Conservation (phyloP, 2,113 vertebrate species). For the Leuciscus idus region DNA sequence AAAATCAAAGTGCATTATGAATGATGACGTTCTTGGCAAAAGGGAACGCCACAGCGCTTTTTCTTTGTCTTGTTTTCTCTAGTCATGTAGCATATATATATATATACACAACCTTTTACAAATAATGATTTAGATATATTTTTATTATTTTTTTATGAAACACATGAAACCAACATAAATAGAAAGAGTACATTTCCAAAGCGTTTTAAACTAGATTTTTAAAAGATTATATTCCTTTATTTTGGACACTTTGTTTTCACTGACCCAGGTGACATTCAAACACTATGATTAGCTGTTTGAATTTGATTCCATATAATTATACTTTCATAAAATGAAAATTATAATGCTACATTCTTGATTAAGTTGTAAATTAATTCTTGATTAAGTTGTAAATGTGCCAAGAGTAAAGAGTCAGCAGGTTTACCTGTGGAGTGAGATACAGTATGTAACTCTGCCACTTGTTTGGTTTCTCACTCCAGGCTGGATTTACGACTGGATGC, state of each 20-base stretch:
- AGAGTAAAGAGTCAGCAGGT: not conserved
- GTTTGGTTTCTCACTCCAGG: constrained; percentile 67
- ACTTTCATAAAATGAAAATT: not conserved
- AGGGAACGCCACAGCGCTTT: too few relatives aligned
- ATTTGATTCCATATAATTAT: not conserved
- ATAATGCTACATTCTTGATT: not conserved
- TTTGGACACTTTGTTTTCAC: not conserved
- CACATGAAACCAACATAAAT: too few relatives aligned
- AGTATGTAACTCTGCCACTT: not conserved
- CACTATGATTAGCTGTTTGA: too few relatives aligned
- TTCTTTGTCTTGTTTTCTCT: too few relatives aligned
- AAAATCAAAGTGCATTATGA: too few relatives aligned
- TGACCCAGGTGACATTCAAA: too few relatives aligned
- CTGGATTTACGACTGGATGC: constrained; percentile 87
- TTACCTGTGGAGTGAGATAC: not conserved
- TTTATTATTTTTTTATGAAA: too few relatives aligned
- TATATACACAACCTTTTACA: too few relatives aligned
- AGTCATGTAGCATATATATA: too few relatives aligned
- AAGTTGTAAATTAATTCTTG: not conserved
- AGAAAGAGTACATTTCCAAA: too few relatives aligned
- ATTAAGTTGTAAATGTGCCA: not conserved
- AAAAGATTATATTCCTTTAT: not conserved
- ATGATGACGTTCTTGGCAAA: too few relatives aligned
- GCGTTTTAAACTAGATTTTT: not conserved
- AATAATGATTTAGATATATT: too few relatives aligned